A percentile compares a stretch with the other conserved stretches of the same genome.
These are phyloP conservation scores for Hystrix cristata DNA, from an alignment of 2,113 vertebrate species.

Conservation along the genomic window DNA sequence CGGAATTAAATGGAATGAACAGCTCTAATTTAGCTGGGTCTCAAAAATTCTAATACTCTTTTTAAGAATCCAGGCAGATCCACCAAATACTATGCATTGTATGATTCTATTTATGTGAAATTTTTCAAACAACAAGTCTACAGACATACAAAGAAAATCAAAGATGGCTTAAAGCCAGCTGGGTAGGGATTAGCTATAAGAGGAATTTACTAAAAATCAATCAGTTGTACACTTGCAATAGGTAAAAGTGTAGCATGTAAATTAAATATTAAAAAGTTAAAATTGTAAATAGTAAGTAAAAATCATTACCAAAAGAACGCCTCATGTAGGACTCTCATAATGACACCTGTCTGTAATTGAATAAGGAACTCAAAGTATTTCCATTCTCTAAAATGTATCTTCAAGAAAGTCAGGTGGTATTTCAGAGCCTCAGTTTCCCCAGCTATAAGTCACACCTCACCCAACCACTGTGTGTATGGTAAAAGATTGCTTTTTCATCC, in stretches of 20 bases:
- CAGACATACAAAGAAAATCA: neutral
- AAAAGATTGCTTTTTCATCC: neutral
- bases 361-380: neutral
- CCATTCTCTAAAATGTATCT: neutral
- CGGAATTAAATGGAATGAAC: neutral
- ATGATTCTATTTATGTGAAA: neutral
- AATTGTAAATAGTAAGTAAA: neutral
- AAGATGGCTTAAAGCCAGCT: neutral
- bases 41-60: neutral
- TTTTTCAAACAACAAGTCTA: neutral
- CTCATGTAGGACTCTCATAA: neutral
- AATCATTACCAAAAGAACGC: neutral
- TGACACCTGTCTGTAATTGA: neutral
- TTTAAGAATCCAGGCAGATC: neutral
- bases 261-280: neutral
- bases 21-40: neutral
- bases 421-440: neutral
- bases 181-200: too few relatives aligned
- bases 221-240: neutral
- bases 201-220: neutral
- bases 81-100: neutral
- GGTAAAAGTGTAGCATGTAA: neutral
- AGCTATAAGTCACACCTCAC: neutral
- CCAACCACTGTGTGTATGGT: accelerated
- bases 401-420: neutral